These are phyloP conservation scores for Epinotia bilunana DNA, from an alignment of 2,888 invertebrate genomes.

Conservation along the genomic window DNA sequence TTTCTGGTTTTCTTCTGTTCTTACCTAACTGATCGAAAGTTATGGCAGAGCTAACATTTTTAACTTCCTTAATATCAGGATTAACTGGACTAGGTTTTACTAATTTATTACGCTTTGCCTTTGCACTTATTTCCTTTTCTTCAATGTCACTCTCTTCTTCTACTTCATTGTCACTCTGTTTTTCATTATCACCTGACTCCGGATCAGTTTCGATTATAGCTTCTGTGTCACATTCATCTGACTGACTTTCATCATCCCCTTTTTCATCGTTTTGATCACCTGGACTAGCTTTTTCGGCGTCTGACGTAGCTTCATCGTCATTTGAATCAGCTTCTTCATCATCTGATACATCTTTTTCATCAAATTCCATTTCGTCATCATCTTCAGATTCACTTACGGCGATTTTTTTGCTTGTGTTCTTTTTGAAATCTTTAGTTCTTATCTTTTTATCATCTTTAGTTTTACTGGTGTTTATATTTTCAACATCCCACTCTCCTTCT, in stretches of 20 bases:
- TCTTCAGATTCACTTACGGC: constrained; percentile 41
- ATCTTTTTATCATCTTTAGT: too few species aligned
- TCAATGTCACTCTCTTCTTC: constrained; percentile 24
- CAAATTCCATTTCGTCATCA: constrained; percentile 46
- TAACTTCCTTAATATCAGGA: constrained; percentile 40
- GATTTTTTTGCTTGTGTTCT: constrained; percentile 45
- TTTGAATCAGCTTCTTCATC: constrained; percentile 43
- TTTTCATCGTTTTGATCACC: constrained; percentile 43
- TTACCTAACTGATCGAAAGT: constrained; percentile 40
- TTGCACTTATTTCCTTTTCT: not conserved
- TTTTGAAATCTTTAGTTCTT: constrained; percentile 46
- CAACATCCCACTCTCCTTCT: constrained; percentile 69
- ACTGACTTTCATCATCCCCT: constrained; percentile 5
- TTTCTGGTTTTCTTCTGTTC: constrained; percentile 40
- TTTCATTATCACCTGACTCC: constrained; percentile 42
- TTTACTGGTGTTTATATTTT: constrained; percentile 54
- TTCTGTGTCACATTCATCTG: constrained; percentile 38
- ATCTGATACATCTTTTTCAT: constrained; percentile 40
- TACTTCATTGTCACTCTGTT: constrained; percentile 37
- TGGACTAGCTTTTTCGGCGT: constrained; percentile 41
- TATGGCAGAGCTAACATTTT: constrained; percentile 13
- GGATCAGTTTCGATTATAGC: constrained; percentile 40
- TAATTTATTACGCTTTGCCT: not conserved
- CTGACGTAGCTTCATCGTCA: constrained; percentile 28
- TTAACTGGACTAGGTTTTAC: constrained; percentile 33